These are phyloP conservation scores for Chalcis sispes DNA, from an alignment of 2,888 invertebrate species.

Conservation along the genomic window DNA sequence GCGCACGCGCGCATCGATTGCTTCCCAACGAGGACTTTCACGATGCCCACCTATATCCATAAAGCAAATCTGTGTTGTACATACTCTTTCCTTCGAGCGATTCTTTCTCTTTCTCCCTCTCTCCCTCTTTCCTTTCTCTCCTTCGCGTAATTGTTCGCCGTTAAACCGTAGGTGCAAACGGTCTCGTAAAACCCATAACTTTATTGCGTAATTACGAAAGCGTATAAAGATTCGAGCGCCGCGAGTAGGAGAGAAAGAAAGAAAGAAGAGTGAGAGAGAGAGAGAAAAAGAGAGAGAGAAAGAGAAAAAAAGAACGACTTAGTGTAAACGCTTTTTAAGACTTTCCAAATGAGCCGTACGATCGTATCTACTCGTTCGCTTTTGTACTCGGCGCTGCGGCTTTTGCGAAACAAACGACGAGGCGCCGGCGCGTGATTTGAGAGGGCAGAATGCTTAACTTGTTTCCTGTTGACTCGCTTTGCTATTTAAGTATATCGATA, in stretches of 20 bases:
- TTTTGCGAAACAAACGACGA: too few species aligned
- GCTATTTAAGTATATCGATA: too few species aligned
- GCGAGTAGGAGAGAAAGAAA: too few species aligned
- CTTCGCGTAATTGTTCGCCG: conserved; percentile 45
- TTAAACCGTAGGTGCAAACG: conserved; percentile 51
- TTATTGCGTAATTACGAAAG: conserved; percentile 48
- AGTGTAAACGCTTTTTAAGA: too few species aligned
- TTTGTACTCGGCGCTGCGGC: too few species aligned
- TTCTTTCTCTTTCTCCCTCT: not conserved
- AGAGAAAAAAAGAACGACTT: not conserved
- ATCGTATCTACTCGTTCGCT: too few species aligned
- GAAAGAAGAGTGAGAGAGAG: too few species aligned
- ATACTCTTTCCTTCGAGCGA: too few species aligned
- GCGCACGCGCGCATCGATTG: not conserved
- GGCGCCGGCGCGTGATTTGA: too few species aligned
- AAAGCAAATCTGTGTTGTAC: conserved; percentile 13
- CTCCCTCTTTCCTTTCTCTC: conserved; percentile 30
- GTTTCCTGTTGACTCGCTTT: too few species aligned
- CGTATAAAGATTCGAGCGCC: not conserved
- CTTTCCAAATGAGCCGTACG: too few species aligned
- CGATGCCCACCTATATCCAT: conserved; percentile 19
- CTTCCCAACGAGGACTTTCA: conserved; percentile 22
- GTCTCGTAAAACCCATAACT: conserved; percentile 49
- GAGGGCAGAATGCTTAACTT: too few species aligned
- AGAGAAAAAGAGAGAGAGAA: not conserved